These are phyloP conservation scores for Agriopis marginaria DNA, from an alignment of 2,888 invertebrate genomes.

Conservation along the genomic window DNA sequence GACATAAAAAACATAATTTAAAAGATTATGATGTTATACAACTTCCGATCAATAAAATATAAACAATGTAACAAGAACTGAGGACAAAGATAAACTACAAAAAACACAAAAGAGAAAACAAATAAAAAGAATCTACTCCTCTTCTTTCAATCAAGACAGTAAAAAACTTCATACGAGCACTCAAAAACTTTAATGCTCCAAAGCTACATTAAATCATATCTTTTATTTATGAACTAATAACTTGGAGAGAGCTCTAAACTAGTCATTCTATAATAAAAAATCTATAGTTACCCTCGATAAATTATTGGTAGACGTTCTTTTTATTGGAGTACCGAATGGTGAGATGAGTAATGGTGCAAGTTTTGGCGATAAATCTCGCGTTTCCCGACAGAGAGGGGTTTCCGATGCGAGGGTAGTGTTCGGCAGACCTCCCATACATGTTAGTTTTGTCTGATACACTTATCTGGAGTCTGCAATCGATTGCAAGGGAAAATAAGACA, in stretches of 20 bases:
- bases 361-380: conserved; percentile 83
- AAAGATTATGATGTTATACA: conserved; percentile 19
- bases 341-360: conserved; percentile 83
- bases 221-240: conserved; percentile 74
- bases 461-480: conserved; percentile 70
- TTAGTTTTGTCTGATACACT: conserved; percentile 72
- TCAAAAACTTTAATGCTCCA: conserved; percentile 53
- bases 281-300: conserved; percentile 75
- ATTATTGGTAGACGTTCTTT: conserved; percentile 82
- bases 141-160: conserved; percentile 29
- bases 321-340: conserved; percentile 86
- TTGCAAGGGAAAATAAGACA: conserved; percentile 59
- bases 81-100: conserved; percentile 20
- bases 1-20: conserved; percentile 9
- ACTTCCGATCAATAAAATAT: conserved; percentile 36
- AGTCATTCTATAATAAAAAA: conserved; percentile 77
- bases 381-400: conserved; percentile 70
- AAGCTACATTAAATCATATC: conserved; percentile 71
- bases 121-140: conserved; percentile 21
- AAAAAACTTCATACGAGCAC: conserved; percentile 42
- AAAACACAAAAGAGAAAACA: conserved; percentile 29
- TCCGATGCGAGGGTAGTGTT: conserved; percentile 72
- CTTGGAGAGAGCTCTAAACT: conserved; percentile 72
- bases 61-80: conserved; percentile 31
- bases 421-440: conserved; percentile 73